A percentile compares a stretch with the other conserved stretches of the same genome.
Evolutionary conservation across 2,888 invertebrate species (phyloP).

Genomic region (Lasioglossum marginatum): DNA sequence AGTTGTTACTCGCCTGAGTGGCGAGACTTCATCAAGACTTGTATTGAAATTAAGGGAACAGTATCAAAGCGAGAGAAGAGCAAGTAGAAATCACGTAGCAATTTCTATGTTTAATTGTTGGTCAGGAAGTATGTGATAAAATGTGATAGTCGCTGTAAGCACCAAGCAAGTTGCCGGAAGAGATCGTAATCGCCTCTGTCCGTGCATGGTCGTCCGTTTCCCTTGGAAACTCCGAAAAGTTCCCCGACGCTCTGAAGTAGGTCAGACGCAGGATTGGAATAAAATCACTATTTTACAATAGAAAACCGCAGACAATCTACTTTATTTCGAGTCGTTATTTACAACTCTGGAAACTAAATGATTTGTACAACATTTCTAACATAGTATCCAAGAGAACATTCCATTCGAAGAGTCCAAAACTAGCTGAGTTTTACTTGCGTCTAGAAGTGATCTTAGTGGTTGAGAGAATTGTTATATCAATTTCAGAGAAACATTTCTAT

Average conservation of each 20-base stretch:
- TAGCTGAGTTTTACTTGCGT: background rate
- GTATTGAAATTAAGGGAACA: background rate
- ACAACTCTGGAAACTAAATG: background rate
- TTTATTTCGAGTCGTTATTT: background rate
- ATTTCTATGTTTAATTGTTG: background rate
- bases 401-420: background rate
- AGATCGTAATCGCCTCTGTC: background rate
- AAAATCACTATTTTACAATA: background rate
- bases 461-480: background rate
- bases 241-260: background rate
- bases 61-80: background rate
- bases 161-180: background rate
- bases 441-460: background rate
- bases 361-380: background rate
- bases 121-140: background rate
- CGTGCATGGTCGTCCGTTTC: background rate
- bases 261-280: background rate
- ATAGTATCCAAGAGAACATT: background rate
- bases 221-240: background rate
- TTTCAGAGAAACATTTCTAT: background rate
- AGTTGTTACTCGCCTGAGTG: background rate
- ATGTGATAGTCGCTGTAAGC: background rate
- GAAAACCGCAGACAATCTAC: background rate
- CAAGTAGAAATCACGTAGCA: background rate
- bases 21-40: background rate